Base-by-base conservation (phyloP, 2,888 invertebrate genomes). In the Cistogaster globosa region DNA sequence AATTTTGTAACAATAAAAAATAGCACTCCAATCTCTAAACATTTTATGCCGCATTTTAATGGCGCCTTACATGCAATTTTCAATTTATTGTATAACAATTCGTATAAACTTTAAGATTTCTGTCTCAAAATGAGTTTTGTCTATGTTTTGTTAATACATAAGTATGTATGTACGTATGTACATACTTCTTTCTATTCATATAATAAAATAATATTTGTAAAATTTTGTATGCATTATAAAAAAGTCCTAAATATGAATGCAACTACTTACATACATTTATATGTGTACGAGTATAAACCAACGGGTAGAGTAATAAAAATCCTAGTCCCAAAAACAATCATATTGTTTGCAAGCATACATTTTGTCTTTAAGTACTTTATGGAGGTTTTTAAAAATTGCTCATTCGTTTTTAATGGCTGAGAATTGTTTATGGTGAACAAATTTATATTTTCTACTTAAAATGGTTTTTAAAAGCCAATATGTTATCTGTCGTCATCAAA, bases 21-120 rank as follows among this genome's bases (percentile, higher is more conserved):
- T 6, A 67, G 51, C 3, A 55, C 22, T 63, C 20, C 65, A 38
- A 68, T 53, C 67, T 36, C 32, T 71, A 69, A 71, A 63, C 76
- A 82, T 76, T 71, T 82, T 77, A 82, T 82, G 82, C 82, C 82
- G 82, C 76, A 82, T 82, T 77, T 82, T 82, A 82, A 82, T 76
- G 82, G 82, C 82, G 82, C 71, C 82, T 76, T 76, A 53, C 76
- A 71, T 82, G 82, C 82, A 82, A 82, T 82, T 82, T 82, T 63
- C 65, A 71, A 82, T 82, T 82, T 77, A 82, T 82, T 82, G 82
- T 82, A 76, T 71, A 71, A 53, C 58, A 76, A 76, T 82, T 76
- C 76, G 65, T 63, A 65, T 67, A 60, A 82, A 76, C 32, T 76
- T 77, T 76, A 82, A 82, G 71, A 76, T 76, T 71, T 77, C 32